Evolutionary conservation across 2,797 vertebrate species (phyloP).

Genomic region (Fratercula arctica): DNA sequence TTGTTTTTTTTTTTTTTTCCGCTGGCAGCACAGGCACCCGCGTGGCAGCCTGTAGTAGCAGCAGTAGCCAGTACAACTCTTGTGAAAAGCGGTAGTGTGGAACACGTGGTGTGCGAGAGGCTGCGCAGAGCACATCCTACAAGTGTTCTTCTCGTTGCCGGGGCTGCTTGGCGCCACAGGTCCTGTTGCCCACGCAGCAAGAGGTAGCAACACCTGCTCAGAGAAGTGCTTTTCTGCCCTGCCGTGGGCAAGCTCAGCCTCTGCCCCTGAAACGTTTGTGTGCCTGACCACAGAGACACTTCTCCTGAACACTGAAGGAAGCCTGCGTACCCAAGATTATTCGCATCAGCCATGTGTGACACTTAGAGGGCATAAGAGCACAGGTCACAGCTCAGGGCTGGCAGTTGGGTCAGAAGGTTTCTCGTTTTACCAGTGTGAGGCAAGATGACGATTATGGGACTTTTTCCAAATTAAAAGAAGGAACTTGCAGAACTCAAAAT

Average conservation of each 20-base stretch:
- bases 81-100: accelerated
- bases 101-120: accelerated
- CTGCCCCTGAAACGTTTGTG: neutral
- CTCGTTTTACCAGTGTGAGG: neutral
- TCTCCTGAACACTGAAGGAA: neutral
- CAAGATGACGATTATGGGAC: accelerated
- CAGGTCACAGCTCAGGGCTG: accelerated
- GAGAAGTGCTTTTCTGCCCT: neutral
- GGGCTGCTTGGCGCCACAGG: neutral
- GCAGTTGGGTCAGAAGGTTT: neutral
- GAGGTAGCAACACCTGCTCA: neutral
- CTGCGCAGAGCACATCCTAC: neutral
- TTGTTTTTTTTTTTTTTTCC: accelerated
- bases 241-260: neutral
- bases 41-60: accelerated
- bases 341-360: neutral
- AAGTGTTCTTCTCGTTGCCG: neutral
- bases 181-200: neutral
- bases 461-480: neutral
- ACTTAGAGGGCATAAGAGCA: neutral
- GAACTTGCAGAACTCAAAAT: neutral
- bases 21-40: too few relatives aligned
- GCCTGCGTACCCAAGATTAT: neutral
- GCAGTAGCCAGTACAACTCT: accelerated
- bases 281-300: neutral